Base-by-base conservation (phyloP, 2,888 invertebrate genomes). In the Lypha dubia region DNA sequence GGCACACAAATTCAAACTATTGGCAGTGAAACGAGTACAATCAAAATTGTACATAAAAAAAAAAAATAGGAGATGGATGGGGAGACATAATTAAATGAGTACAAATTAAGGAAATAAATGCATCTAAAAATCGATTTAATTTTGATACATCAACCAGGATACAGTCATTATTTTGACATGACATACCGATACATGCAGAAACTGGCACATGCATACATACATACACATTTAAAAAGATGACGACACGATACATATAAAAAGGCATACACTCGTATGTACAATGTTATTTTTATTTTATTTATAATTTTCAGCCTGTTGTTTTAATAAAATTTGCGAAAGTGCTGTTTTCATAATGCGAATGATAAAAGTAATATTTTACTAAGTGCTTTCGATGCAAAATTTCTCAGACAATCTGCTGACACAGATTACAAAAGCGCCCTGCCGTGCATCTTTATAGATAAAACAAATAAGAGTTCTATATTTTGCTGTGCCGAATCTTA, bases 91-190 rank as follows among this genome's bases (percentile, higher is more conserved):
- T 22, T 49, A 51, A 67, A 65, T 68, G 68, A 71, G 70, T 35
- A 22, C 9, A 35, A 71, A 58, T 46, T 49, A 65, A 74, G 73
- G 15, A 74, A 51, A 67, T 51, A 73, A n/a, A 51, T 74, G 49
- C 11, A 68, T 62, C 20, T 32, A 13, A 28, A 80, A 67, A 80
- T 80, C 65, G 63, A 58, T 80, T 60, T 28, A 22, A 1, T 41
- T 35, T 60, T 44, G 35, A 46, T 56, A 67, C 62, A 20, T 38
- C 9, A 63, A 56, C 46, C 35, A 67, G 73, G 58, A 79, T 15
- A 38, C 71, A 79, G 51, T 81, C 20, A 32, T 53, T 24, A n/a
- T 41, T 15, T 7, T 60, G 20, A 3, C 11, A n/a, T 44, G 38
- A 46, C 62, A 46, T n/a, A 20, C 13, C 17, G 7, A 53, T 3